These are phyloP conservation scores for Mastacembelus armatus DNA, from an alignment of 2,797 vertebrate species.

Conservation along the genomic window DNA sequence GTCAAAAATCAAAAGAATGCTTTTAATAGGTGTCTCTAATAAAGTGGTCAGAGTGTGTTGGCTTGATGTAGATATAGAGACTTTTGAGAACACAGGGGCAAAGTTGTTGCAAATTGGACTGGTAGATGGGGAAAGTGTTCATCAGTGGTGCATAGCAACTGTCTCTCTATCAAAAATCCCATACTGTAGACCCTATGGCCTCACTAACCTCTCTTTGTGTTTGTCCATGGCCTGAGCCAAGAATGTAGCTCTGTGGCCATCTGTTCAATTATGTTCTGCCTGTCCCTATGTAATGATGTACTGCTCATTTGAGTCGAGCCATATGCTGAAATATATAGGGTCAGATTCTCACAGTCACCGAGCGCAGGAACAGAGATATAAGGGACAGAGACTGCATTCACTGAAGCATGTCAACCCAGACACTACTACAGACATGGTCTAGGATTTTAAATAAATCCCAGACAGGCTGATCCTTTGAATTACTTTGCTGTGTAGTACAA, in stretches of 20 bases:
- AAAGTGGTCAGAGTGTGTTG: too few species aligned
- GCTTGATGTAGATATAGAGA: neutral
- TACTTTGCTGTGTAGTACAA: too few species aligned
- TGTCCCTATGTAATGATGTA: slow-evolving; percentile 8
- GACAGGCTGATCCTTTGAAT: too few species aligned
- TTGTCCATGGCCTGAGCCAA: slow-evolving; percentile 4
- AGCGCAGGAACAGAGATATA: neutral
- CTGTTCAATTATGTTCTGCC: slow-evolving; percentile 14
- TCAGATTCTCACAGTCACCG: slow-evolving; percentile 13
- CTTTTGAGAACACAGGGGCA: neutral
- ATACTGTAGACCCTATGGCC: slow-evolving; percentile 19
- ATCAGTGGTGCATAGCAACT: neutral
- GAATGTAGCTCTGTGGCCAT: slow-evolving; percentile 13
- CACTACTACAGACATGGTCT: neutral
- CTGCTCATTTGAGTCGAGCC: slow-evolving; percentile 8
- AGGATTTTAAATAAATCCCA: too few species aligned
- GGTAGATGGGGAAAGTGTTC: neutral
- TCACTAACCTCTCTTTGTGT: slow-evolving; percentile 11
- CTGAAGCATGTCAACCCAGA: neutral
- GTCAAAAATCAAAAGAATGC: too few species aligned
- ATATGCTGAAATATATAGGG: slow-evolving; percentile 12
- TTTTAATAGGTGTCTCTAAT: too few species aligned
- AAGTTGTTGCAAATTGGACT: neutral
- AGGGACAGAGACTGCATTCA: slow-evolving; percentile 9
- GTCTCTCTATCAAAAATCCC: slow-evolving; percentile 25